Percentiles rank a stretch among this genome's conserved stretches.
These are phyloP conservation scores for Drosophila paulistorum DNA, from an alignment of 1,140 invertebrate genomes.

Conservation along the genomic window DNA sequence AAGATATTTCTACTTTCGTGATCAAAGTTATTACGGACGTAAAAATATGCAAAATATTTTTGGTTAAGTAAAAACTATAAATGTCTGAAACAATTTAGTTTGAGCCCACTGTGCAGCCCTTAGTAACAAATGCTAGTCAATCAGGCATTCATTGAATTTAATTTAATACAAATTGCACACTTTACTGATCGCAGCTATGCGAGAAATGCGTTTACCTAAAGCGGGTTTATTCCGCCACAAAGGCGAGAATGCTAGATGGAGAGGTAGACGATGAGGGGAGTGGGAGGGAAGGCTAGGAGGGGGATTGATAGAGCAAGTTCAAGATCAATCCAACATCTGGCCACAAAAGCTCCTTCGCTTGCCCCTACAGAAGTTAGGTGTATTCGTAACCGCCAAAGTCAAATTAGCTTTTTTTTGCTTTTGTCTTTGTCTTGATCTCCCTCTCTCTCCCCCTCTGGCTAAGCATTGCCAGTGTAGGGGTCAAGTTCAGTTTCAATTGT, in stretches of 20 bases:
- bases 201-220: slow-evolving; percentile 56
- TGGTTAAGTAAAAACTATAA: too few species aligned
- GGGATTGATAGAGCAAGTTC: slow-evolving; percentile 35
- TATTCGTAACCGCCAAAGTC: slow-evolving; percentile 48
- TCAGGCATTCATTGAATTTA: slow-evolving; percentile 48
- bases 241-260: background rate
- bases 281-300: too few species aligned
- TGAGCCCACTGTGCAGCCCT: slow-evolving; percentile 25
- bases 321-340: slow-evolving; percentile 52
- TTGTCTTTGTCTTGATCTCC: slow-evolving; percentile 55
- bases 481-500: slow-evolving; percentile 75
- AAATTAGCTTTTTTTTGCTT: slow-evolving; percentile 35
- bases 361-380: background rate
- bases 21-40: background rate
- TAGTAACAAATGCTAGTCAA: slow-evolving; percentile 40
- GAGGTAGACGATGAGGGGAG: background rate
- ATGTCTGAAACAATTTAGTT: background rate
- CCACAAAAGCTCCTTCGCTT: slow-evolving; percentile 46
- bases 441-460: background rate
- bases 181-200: slow-evolving; percentile 61
- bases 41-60: too few species aligned
- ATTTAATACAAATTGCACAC: slow-evolving; percentile 78
- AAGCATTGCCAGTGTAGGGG: slow-evolving; percentile 27
- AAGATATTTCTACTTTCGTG: background rate
- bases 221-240: slow-evolving; percentile 30